These are phyloP conservation scores for Percina caprodes DNA, from an alignment of 2,113 vertebrate genomes.

Conservation along the genomic window DNA sequence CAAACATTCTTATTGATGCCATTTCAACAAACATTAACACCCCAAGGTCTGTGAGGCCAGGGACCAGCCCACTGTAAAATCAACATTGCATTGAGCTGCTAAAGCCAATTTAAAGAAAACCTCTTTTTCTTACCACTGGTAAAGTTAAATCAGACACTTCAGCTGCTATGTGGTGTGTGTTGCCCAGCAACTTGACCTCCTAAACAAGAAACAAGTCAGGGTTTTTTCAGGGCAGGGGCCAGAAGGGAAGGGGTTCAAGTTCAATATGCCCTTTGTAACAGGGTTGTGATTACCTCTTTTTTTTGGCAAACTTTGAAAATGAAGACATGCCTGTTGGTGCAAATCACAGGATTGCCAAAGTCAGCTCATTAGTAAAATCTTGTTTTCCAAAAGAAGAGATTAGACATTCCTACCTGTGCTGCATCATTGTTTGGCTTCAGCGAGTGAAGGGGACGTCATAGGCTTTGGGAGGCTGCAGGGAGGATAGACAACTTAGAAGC, in stretches of 20 bases:
- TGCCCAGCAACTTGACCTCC: conserved; percentile 24
- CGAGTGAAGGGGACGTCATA: conserved; percentile 8
- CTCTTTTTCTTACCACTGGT: background rate
- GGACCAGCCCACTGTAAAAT: conserved; percentile 24
- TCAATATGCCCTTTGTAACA: conserved; percentile 14
- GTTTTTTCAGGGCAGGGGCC: conserved; percentile 20
- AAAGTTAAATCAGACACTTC: conserved; percentile 15
- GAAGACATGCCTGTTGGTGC: background rate
- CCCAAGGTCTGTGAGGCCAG: background rate
- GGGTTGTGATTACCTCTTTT: background rate
- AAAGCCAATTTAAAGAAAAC: conserved; percentile 28
- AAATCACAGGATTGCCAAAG: conserved; percentile 24
- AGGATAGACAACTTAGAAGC: conserved; percentile 57
- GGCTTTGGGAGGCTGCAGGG: conserved; percentile 31
- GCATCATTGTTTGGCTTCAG: conserved; percentile 51
- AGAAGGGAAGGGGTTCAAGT: conserved; percentile 4
- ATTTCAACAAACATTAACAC: background rate
- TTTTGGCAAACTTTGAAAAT: conserved; percentile 7
- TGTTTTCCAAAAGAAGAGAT: conserved; percentile 13
- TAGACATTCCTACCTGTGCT: conserved; percentile 31
- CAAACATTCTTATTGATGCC: background rate
- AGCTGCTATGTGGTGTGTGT: conserved; percentile 6
- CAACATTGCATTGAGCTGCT: conserved; percentile 11
- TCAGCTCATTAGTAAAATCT: conserved; percentile 18
- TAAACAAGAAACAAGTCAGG: conserved; percentile 31